Percentiles rank a stretch among this genome's conserved stretches.
phyloP scores from a whole-genome alignment of 2,888 invertebrate genomes.

The Aleiodes leptofemur region DNA sequence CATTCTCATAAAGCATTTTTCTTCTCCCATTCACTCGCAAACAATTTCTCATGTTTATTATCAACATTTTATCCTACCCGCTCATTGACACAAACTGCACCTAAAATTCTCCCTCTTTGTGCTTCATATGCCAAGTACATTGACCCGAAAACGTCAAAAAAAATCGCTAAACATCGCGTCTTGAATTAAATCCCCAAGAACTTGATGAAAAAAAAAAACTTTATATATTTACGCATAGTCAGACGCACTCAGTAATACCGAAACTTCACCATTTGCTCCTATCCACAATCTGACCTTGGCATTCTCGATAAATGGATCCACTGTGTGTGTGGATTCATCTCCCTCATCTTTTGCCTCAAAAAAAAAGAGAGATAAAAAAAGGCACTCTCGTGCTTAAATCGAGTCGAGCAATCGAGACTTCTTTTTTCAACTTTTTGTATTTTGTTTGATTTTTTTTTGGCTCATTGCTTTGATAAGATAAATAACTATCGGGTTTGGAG shows the following conservation, averaged over 20 bases:
- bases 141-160: constrained; percentile 20
- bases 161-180: constrained; percentile 25
- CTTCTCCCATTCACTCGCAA: not conserved
- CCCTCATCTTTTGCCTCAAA: constrained; percentile 32
- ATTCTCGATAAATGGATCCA: constrained; percentile 73
- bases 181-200: constrained; percentile 21
- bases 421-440: constrained; percentile 7
- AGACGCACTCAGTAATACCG: constrained; percentile 48
- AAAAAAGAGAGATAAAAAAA: constrained; percentile 4
- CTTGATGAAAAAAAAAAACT: constrained; percentile 1
- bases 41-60: constrained; percentile 8
- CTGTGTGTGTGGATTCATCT: constrained; percentile 59
- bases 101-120: not conserved
- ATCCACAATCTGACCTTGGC: constrained; percentile 64
- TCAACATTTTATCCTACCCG: not conserved
- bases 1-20: constrained; percentile 22
- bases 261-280: constrained; percentile 10
- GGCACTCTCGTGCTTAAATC: constrained; percentile 35
- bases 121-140: constrained; percentile 9
- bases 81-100: constrained; percentile 30
- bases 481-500: constrained; percentile 41
- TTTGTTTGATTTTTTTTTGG: constrained; percentile 12
- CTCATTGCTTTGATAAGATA: constrained; percentile 46
- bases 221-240: constrained; percentile 35
- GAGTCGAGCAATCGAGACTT: constrained; percentile 46